Evolutionary conservation across 2,888 invertebrate genomes (phyloP).

Genomic region (Ochropleura plecta): DNA sequence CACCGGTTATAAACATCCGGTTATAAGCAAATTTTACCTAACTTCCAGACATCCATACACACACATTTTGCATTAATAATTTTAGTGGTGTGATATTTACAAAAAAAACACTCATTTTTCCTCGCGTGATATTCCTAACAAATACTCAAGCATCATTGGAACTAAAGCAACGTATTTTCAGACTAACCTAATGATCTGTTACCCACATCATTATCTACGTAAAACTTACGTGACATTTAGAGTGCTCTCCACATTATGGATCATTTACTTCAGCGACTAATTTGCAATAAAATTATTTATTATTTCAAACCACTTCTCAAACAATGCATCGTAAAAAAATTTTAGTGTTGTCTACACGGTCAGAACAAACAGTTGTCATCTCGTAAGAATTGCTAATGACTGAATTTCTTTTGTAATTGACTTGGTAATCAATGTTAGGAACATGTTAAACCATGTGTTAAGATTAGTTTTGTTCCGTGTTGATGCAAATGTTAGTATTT

Average conservation of each 20-base stretch:
- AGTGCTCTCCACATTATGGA: not conserved
- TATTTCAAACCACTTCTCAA: conserved; percentile 24
- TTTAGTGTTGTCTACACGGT: conserved; percentile 12
- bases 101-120: not conserved
- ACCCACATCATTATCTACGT: not conserved
- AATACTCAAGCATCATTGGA: no score
- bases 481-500: not conserved
- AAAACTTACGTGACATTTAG: conserved; percentile 52
- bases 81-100: no score
- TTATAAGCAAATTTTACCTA: no score
- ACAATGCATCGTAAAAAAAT: conserved; percentile 51
- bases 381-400: conserved; percentile 7
- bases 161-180: not conserved
- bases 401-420: conserved; percentile 12
- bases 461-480: not conserved
- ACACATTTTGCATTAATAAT: no score
- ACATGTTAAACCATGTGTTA: not conserved
- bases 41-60: no score
- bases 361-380: not conserved
- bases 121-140: no score
- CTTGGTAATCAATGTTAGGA: not conserved
- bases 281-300: conserved; percentile 39
- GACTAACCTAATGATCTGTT: not conserved
- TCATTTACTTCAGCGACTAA: conserved; percentile 11
- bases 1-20: no score